These are phyloP conservation scores for Monochamus saltuarius DNA, from an alignment of 1,140 invertebrate species.

Conservation along the genomic window DNA sequence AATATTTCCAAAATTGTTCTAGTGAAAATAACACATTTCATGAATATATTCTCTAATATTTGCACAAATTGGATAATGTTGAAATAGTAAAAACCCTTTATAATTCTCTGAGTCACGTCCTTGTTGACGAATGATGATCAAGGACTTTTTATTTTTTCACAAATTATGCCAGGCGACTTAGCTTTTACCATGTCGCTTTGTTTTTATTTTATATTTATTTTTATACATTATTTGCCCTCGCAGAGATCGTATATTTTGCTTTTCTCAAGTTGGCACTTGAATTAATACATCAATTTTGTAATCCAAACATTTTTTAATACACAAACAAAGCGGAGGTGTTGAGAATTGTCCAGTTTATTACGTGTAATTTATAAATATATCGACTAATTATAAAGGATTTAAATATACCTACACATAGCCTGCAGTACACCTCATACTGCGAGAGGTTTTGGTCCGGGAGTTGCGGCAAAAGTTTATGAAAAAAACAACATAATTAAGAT, in stretches of 20 bases:
- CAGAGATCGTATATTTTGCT: background rate
- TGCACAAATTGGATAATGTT: background rate
- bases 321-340: background rate
- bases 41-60: background rate
- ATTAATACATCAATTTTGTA: background rate
- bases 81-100: background rate
- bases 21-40: too few species aligned
- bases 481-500: too few species aligned
- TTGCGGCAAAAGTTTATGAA: too few species aligned
- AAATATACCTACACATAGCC: background rate
- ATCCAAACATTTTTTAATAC: background rate
- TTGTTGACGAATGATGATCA: background rate
- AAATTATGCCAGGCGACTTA: background rate
- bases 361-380: too few species aligned
- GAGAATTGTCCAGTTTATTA: background rate
- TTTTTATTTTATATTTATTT: background rate
- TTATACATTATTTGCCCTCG: background rate
- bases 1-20: too few species aligned
- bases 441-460: background rate
- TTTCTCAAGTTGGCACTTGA: background rate
- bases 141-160: background rate
- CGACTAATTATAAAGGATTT: background rate
- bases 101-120: background rate
- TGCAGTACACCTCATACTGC: slow-evolving; percentile 1
- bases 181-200: background rate